phyloP scores from a whole-genome alignment of 2,797 vertebrate genomes.

The Enteromius viviparus region DNA sequence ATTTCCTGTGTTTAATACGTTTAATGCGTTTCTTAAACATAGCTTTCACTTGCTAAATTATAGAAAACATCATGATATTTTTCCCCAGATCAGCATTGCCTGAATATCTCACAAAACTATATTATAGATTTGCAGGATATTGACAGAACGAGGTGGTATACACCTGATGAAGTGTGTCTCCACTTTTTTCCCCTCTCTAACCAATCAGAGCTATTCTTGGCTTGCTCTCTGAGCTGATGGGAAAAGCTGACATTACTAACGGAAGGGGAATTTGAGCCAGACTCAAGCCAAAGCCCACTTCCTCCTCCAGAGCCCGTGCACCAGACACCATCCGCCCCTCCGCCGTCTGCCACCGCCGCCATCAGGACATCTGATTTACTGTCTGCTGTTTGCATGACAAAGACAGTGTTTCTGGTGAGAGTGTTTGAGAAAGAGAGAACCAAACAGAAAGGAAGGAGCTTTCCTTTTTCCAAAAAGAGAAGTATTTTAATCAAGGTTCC shows the following conservation, averaged over 20 bases:
- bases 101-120: background rate
- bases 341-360: constrained; percentile 33
- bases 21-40: background rate
- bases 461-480: constrained; percentile 30
- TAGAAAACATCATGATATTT: background rate
- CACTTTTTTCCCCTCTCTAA: background rate
- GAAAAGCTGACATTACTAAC: constrained; percentile 46
- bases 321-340: constrained; percentile 15
- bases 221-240: constrained; percentile 52
- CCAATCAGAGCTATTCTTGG: constrained; percentile 51
- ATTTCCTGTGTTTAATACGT: background rate
- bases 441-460: background rate
- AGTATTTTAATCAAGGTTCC: constrained; percentile 32
- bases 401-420: constrained; percentile 20
- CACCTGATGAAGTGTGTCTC: constrained; percentile 19
- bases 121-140: background rate
- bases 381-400: constrained; percentile 55
- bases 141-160: constrained; percentile 1
- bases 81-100: background rate
- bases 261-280: constrained; percentile 44
- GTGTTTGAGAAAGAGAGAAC: constrained; percentile 23
- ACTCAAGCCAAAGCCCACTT: constrained; percentile 37
- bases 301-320: constrained; percentile 38
- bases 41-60: background rate
- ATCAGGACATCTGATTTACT: constrained; percentile 42